These are phyloP conservation scores for Calliphora vomitoria DNA, from an alignment of 2,888 invertebrate genomes.

Conservation along the genomic window DNA sequence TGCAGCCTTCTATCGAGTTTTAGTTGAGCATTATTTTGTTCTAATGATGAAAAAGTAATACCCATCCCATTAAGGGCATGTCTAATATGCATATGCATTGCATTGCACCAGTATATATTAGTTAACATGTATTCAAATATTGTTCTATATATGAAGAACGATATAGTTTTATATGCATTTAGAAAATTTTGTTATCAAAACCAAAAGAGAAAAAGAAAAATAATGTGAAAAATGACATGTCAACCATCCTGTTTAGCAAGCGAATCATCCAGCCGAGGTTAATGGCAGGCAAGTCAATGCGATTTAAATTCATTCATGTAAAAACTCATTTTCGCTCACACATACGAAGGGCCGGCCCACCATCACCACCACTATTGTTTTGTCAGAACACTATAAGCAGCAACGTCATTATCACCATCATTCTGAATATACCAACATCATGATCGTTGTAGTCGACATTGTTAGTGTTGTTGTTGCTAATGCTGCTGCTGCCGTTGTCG, in stretches of 20 bases:
- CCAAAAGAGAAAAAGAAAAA: neutral
- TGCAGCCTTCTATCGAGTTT: too few relatives aligned
- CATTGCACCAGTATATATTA: neutral
- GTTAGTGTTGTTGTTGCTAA: neutral
- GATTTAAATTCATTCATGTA: constrained; percentile 58
- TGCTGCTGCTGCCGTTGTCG: neutral
- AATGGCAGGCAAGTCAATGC: constrained; percentile 29
- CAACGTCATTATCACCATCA: constrained; percentile 27
- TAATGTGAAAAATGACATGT: constrained; percentile 21
- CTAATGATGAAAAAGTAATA: too few relatives aligned
- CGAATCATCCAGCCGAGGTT: constrained; percentile 9
- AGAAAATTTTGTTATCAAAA: constrained; percentile 30
- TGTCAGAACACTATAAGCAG: neutral
- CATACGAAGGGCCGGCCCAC: neutral
- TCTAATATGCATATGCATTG: too few relatives aligned
- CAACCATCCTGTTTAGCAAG: constrained; percentile 26
- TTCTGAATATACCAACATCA: constrained; percentile 2
- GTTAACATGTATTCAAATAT: neutral
- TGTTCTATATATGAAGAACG: neutral
- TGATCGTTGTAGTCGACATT: neutral
- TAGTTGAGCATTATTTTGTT: too few relatives aligned
- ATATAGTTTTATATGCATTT: constrained; percentile 10
- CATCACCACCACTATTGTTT: constrained; percentile 2
- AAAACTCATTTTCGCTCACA: constrained; percentile 32
- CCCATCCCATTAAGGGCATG: neutral